Evolutionary conservation across 2,888 invertebrate species (phyloP).

Genomic region (Zonitis immaculata): DNA sequence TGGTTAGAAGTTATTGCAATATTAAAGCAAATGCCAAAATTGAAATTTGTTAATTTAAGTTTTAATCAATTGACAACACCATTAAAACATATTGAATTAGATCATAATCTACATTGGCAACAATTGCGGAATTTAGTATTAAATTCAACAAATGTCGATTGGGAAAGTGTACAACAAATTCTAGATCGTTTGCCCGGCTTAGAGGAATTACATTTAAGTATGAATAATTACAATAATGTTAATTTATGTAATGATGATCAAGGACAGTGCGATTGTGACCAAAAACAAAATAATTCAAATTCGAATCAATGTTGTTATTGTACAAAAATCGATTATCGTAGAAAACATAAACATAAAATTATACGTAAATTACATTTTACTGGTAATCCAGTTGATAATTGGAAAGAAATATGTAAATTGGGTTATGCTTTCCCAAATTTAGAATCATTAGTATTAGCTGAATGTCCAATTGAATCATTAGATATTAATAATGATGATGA

Average conservation of each 20-base stretch:
- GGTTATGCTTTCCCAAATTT: slow-evolving; percentile 82
- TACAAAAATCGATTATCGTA: slow-evolving; percentile 33
- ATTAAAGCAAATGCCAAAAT: slow-evolving; percentile 79
- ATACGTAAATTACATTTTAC: slow-evolving; percentile 81
- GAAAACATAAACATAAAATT: slow-evolving; percentile 54
- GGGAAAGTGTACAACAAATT: slow-evolving; percentile 75
- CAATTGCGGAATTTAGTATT: slow-evolving; percentile 74
- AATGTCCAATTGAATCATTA: slow-evolving; percentile 68
- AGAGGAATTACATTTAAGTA: slow-evolving; percentile 87
- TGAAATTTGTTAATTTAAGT: slow-evolving; percentile 88
- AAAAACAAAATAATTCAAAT: slow-evolving; percentile 44
- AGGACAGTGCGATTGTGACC: slow-evolving; percentile 30
- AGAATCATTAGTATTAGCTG: slow-evolving; percentile 79
- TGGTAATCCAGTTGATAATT: slow-evolving; percentile 78
- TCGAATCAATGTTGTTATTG: slow-evolving; percentile 28
- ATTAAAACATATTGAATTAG: slow-evolving; percentile 50
- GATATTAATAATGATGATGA: slow-evolving; percentile 33
- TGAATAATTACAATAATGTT: slow-evolving; percentile 81
- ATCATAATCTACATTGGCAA: slow-evolving; percentile 49
- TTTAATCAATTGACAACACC: slow-evolving; percentile 78
- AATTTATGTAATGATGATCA: slow-evolving; percentile 56
- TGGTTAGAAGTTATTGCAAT: slow-evolving; percentile 90
- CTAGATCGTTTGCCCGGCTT: slow-evolving; percentile 72
- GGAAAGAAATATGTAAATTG: slow-evolving; percentile 78
- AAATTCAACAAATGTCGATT: slow-evolving; percentile 82